phyloP scores from a whole-genome alignment of 2,888 invertebrate species.

The Agelastica alni region DNA sequence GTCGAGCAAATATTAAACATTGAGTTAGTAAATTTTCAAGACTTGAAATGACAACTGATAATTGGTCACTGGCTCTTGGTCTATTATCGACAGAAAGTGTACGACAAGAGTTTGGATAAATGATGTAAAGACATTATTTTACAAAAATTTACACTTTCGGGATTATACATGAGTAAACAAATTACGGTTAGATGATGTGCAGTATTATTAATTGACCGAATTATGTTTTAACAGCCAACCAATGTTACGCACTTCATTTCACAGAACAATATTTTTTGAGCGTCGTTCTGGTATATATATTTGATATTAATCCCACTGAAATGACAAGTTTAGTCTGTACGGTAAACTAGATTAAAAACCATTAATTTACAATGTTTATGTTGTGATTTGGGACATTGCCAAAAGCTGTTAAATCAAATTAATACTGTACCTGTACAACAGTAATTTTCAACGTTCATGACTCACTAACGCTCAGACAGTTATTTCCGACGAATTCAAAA shows the following conservation, averaged over 20 bases:
- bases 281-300: not conserved
- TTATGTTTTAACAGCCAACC: not conserved
- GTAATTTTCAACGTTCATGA: not conserved
- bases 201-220: not conserved
- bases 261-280: conserved; percentile 1
- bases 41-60: too few species aligned
- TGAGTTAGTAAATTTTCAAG: too few species aligned
- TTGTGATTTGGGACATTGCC: conserved; percentile 30
- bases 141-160: too few species aligned
- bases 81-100: too few species aligned
- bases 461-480: conserved; percentile 16
- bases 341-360: conserved; percentile 5
- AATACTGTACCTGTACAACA: conserved; percentile 12
- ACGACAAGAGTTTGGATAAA: too few species aligned
- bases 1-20: too few species aligned
- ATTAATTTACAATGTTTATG: conserved; percentile 39
- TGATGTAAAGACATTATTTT: too few species aligned
- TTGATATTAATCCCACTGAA: not conserved
- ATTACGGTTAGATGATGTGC: too few species aligned
- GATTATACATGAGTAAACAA: too few species aligned
- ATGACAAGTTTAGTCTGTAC: conserved; percentile 5
- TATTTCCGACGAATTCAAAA: not conserved
- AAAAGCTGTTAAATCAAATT: conserved; percentile 18
- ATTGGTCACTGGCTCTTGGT: too few species aligned
- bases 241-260: not conserved